Evolutionary conservation across 2,113 vertebrate species (phyloP).

Genomic region (Vulpes lagopus): DNA sequence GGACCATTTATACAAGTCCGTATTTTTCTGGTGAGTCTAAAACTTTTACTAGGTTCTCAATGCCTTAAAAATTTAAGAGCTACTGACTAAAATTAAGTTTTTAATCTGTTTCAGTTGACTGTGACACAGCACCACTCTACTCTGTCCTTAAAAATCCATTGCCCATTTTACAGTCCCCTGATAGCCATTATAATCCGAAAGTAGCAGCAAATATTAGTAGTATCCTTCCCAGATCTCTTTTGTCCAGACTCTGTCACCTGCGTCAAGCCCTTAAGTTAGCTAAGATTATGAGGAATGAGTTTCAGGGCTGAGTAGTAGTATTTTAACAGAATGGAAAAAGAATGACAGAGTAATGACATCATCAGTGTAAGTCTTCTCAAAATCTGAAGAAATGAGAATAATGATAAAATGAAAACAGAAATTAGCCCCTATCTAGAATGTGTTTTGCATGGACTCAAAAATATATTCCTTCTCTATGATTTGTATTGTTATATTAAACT

Average conservation of each 20-base stretch:
- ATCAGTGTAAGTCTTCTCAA: background rate
- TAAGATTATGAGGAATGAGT: background rate
- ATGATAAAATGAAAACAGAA: background rate
- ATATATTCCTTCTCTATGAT: background rate
- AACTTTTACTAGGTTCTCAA: background rate
- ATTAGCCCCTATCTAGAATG: background rate
- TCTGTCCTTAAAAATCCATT: background rate
- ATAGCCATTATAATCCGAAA: background rate
- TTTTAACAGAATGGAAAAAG: background rate
- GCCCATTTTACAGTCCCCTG: slow-evolving; percentile 3
- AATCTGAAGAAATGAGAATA: background rate
- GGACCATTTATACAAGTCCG: background rate
- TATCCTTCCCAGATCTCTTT: background rate
- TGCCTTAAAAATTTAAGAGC: background rate
- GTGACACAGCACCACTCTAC: background rate
- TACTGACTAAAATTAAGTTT: background rate
- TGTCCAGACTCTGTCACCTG: background rate
- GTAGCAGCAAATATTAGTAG: background rate
- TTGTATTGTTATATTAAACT: slow-evolving; percentile 34
- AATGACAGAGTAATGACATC: background rate
- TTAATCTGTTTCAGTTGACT: slow-evolving; percentile 4
- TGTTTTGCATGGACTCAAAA: background rate
- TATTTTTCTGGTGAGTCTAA: background rate
- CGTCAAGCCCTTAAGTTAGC: background rate
- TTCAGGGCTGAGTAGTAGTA: background rate